Evolutionary conservation across 2,888 invertebrate species (phyloP).

Genomic region (Bedellia somnulentella): DNA sequence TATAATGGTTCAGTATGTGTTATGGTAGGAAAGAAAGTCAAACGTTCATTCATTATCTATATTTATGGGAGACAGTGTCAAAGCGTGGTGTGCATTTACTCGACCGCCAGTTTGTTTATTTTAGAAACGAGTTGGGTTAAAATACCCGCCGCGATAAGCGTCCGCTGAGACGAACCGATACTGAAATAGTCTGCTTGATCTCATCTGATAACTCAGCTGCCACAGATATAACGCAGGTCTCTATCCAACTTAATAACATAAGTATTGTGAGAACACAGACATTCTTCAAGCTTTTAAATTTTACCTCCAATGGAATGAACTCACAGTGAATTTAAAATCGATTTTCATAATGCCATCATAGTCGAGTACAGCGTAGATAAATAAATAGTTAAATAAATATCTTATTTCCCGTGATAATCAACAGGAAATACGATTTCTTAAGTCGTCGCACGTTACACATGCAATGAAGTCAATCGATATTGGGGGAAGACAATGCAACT

Average conservation of each 20-base stretch:
- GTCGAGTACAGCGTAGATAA: no score
- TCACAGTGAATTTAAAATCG: no score
- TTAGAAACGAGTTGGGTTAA: conserved; percentile 44
- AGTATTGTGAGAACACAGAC: no score
- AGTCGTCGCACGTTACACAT: no score
- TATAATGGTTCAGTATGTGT: no score
- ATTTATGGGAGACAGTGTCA: conserved; percentile 56
- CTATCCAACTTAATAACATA: no score
- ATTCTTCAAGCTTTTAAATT: no score
- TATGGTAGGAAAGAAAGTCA: no score
- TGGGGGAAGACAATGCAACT: conserved; percentile 51
- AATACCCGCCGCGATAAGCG: conserved; percentile 48
- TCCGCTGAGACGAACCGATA: conserved; percentile 24
- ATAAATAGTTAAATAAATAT: no score
- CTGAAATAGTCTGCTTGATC: conserved; percentile 26
- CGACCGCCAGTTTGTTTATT: conserved; percentile 52
- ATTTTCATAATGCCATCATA: no score
- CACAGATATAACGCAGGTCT: no score
- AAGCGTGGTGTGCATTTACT: conserved; percentile 50
- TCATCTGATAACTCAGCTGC: conserved; percentile 20
- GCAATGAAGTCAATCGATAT: conserved; percentile 53
- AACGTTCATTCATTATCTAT: conserved; percentile 54
- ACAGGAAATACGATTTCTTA: conserved; percentile 7
- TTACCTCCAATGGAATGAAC: no score
- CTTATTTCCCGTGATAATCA: neutral